Evolutionary conservation across 2,888 invertebrate genomes (phyloP).

Genomic region (Sycophila texana): DNA sequence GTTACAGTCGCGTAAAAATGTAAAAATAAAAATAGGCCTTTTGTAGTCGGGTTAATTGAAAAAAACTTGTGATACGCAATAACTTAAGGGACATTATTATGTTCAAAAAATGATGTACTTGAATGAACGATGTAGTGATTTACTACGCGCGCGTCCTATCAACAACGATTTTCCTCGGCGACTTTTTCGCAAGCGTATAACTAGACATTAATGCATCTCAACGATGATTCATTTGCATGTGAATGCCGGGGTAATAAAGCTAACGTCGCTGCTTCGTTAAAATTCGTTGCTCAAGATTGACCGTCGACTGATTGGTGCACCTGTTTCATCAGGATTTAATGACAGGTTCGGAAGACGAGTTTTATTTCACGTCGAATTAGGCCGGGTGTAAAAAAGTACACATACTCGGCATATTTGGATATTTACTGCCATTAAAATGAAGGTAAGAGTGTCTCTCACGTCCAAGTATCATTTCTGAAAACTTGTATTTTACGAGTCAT

Average conservation of each 20-base stretch:
- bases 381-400: slow-evolving; percentile 3
- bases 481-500: too few relatives aligned
- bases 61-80: too few relatives aligned
- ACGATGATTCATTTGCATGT: slow-evolving; percentile 48
- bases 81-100: too few relatives aligned
- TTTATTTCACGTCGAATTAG: slow-evolving; percentile 44
- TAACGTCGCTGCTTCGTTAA: slow-evolving; percentile 28
- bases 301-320: slow-evolving; percentile 51
- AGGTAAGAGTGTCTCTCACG: slow-evolving; percentile 6
- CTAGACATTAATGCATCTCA: slow-evolving; percentile 18
- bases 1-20: too few relatives aligned
- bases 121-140: neutral
- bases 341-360: slow-evolving; percentile 33
- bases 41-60: neutral
- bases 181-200: slow-evolving; percentile 4
- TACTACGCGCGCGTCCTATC: slow-evolving; percentile 7
- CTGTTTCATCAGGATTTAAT: slow-evolving; percentile 47
- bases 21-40: neutral
- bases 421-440: neutral
- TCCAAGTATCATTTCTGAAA: too few relatives aligned
- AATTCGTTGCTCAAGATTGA: slow-evolving; percentile 49
- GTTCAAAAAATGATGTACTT: too few relatives aligned
- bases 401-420: neutral
- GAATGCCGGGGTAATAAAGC: slow-evolving; percentile 48
- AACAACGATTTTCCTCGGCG: neutral